phyloP scores from a whole-genome alignment of 2,888 invertebrate genomes.

The Machimus rusticus region DNA sequence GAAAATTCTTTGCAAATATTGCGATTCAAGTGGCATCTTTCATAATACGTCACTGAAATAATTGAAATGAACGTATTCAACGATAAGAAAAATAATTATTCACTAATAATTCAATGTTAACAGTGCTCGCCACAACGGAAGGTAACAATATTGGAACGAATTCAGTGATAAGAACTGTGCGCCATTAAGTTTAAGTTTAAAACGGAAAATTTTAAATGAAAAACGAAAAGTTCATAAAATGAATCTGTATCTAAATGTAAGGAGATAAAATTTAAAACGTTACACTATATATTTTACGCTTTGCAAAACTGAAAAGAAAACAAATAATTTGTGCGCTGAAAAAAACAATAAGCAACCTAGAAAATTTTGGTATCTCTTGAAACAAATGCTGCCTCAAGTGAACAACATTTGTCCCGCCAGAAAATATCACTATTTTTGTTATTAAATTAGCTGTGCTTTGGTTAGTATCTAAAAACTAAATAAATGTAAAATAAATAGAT shows the following conservation, averaged over 20 bases:
- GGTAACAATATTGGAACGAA: constrained; percentile 7
- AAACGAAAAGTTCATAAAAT: not conserved
- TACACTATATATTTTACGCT: not conserved
- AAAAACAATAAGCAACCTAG: constrained; percentile 40
- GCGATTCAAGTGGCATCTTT: not conserved
- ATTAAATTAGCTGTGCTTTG: constrained; percentile 22
- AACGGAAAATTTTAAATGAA: not conserved
- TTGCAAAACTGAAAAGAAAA: constrained; percentile 12
- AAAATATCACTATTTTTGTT: not conserved
- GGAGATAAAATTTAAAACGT: constrained; percentile 3
- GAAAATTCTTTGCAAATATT: not conserved
- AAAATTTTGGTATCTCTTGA: constrained; percentile 18
- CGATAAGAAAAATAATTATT: not conserved
- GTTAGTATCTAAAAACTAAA: constrained; percentile 26
- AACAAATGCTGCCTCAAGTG: constrained; percentile 22
- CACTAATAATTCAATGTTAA: not conserved
- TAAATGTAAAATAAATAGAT: not conserved
- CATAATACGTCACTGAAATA: not conserved
- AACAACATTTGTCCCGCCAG: constrained; percentile 11
- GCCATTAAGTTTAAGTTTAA: constrained; percentile 24
- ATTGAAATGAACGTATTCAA: not conserved
- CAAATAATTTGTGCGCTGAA: constrained; percentile 45
- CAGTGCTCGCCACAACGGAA: constrained; percentile 20
- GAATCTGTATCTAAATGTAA: constrained; percentile 6
- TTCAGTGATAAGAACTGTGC: constrained; percentile 33